A percentile compares a stretch with the other conserved stretches of the same genome.
Evolutionary conservation across 2,888 invertebrate species (phyloP).

Genomic region (Lissonota sp.): DNA sequence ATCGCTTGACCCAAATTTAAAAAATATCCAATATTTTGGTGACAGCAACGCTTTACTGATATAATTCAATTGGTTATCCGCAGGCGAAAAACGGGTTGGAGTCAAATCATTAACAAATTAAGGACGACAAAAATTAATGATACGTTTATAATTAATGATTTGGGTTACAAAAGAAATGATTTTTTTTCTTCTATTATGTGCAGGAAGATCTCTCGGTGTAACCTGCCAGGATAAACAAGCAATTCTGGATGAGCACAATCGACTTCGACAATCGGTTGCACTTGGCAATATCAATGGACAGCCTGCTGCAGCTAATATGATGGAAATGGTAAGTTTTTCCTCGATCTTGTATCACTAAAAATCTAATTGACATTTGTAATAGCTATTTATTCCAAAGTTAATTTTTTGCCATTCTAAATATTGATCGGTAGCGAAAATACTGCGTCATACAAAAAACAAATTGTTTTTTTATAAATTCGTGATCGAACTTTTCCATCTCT

Average conservation of each 20-base stretch:
- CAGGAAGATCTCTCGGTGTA: constrained; percentile 88
- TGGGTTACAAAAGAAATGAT: constrained; percentile 13
- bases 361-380: too few relatives aligned
- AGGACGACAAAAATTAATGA: too few relatives aligned
- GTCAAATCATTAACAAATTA: too few relatives aligned
- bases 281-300: constrained; percentile 91
- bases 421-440: not conserved
- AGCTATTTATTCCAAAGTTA: too few relatives aligned
- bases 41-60: too few relatives aligned
- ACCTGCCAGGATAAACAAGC: constrained; percentile 89
- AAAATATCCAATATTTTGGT: too few relatives aligned
- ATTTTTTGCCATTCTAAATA: not conserved
- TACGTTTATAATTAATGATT: too few relatives aligned
- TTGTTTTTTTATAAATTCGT: not conserved
- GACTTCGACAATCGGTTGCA: constrained; percentile 91
- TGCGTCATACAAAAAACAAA: not conserved
- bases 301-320: constrained; percentile 93
- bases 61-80: too few relatives aligned
- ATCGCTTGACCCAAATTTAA: too few relatives aligned
- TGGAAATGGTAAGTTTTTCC: constrained; percentile 89
- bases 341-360: too few relatives aligned
- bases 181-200: constrained; percentile 58
- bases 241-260: constrained; percentile 93
- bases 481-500: constrained; percentile 33
- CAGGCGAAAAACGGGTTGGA: too few relatives aligned